A percentile compares a stretch with the other conserved stretches of the same genome.
phyloP scores from a whole-genome alignment of 2,888 invertebrate genomes.

The Pinctada fucata region DNA sequence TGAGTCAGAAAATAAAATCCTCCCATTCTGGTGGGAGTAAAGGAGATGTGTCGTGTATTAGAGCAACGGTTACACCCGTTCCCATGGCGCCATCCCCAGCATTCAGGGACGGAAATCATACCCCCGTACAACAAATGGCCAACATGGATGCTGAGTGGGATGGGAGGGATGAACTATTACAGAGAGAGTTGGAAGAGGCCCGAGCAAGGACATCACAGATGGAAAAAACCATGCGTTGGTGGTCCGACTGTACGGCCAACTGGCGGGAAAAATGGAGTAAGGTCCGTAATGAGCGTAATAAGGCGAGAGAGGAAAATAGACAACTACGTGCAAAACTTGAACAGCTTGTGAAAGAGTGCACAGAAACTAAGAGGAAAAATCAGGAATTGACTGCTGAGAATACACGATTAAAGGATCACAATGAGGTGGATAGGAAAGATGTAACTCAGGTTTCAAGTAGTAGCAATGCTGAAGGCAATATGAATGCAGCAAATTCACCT shows the following conservation, averaged over 20 bases:
- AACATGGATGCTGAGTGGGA: slow-evolving; percentile 71
- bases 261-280: slow-evolving; percentile 98
- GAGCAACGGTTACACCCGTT: slow-evolving; percentile 56
- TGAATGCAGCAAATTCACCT: neutral
- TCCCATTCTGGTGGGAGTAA: slow-evolving; percentile 40
- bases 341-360: slow-evolving; percentile 78
- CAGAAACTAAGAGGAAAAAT: slow-evolving; percentile 86
- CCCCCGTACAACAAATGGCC: slow-evolving; percentile 53
- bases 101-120: slow-evolving; percentile 52
- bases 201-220: slow-evolving; percentile 96
- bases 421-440: slow-evolving; percentile 9
- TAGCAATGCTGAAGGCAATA: slow-evolving; percentile 12
- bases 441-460: neutral
- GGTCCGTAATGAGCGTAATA: slow-evolving; percentile 91
- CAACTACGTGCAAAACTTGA: slow-evolving; percentile 89
- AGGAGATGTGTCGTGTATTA: slow-evolving; percentile 68
- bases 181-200: slow-evolving; percentile 94
- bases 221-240: slow-evolving; percentile 99
- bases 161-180: slow-evolving; percentile 81
- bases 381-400: slow-evolving; percentile 87
- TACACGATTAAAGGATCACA: slow-evolving; percentile 31
- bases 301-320: slow-evolving; percentile 92
- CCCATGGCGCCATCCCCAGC: slow-evolving; percentile 57
- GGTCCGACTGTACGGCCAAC: slow-evolving; percentile 98
- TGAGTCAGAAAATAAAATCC: slow-evolving; percentile 54